phyloP scores from a whole-genome alignment of 2,113 vertebrate species.

The Chascanopsetta lugubris region DNA sequence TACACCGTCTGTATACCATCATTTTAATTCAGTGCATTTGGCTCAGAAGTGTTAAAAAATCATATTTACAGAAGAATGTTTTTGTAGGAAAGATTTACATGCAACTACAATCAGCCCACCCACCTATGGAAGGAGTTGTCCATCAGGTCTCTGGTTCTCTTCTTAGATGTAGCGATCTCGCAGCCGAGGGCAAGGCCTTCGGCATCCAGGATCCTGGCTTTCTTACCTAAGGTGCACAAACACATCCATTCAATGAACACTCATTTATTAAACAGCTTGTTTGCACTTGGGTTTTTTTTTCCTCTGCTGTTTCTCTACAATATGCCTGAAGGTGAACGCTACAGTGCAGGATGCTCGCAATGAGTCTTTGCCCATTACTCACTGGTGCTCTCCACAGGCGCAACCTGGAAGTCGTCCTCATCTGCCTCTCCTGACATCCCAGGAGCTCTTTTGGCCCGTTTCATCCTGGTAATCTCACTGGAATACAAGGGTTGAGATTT shows the following conservation, averaged over 20 bases:
- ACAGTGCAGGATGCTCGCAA: too few species aligned
- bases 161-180: conserved; percentile 89
- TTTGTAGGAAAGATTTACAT: neutral
- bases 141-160: conserved; percentile 87
- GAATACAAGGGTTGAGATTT: neutral
- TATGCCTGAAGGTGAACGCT: too few species aligned
- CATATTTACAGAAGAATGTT: neutral
- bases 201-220: conserved; percentile 84
- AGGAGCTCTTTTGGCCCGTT: conserved; percentile 8
- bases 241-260: neutral
- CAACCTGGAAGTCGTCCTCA: conserved; percentile 85
- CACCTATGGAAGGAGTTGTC: conserved; percentile 93
- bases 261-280: neutral
- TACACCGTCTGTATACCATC: neutral
- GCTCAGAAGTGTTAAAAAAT: neutral
- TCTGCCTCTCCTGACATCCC: conserved; percentile 16
- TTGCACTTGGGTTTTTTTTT: neutral
- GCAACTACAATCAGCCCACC: neutral
- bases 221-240: conserved; percentile 80
- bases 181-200: conserved; percentile 92
- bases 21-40: neutral
- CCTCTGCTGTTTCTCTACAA: neutral
- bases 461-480: conserved; percentile 79
- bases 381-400: conserved; percentile 92
- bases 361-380: conserved; percentile 56